These are phyloP conservation scores for Hemichromis elongatus DNA, from an alignment of 2,113 vertebrate species.

Conservation along the genomic window DNA sequence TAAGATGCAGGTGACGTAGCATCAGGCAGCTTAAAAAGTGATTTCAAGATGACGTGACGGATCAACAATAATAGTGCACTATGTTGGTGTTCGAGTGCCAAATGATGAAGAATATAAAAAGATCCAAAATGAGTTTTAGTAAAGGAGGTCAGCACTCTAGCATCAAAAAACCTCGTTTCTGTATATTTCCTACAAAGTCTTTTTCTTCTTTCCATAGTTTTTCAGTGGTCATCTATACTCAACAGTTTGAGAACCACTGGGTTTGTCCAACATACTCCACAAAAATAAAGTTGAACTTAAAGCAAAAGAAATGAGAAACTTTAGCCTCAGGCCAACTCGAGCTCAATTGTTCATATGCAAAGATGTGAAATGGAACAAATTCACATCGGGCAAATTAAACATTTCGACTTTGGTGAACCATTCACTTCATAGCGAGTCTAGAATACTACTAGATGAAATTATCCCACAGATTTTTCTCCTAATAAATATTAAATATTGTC, in stretches of 20 bases:
- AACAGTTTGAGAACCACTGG: neutral
- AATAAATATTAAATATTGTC: neutral
- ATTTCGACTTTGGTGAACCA: neutral
- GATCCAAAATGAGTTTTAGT: rapidly evolving
- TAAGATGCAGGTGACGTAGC: neutral
- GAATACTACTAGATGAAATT: rapidly evolving
- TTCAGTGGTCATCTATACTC: neutral
- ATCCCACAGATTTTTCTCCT: neutral
- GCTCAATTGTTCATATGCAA: rapidly evolving
- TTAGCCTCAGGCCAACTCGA: neutral
- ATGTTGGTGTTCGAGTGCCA: too few species aligned
- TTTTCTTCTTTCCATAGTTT: neutral
- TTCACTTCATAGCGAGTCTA: rapidly evolving
- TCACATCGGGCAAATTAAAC: neutral
- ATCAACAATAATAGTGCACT: neutral
- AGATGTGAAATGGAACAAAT: rapidly evolving
- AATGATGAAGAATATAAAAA: neutral
- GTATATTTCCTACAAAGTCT: neutral
- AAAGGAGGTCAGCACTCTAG: neutral
- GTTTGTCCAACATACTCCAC: neutral
- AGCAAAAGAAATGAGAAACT: neutral
- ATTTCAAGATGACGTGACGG: rapidly evolving
- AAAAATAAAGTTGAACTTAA: neutral
- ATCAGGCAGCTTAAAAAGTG: neutral
- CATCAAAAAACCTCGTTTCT: neutral